A percentile compares a stretch with the other conserved stretches of the same genome.
Conservation (phyloP, 2,797 vertebrate genomes). For the Bovichtus diacanthus region DNA sequence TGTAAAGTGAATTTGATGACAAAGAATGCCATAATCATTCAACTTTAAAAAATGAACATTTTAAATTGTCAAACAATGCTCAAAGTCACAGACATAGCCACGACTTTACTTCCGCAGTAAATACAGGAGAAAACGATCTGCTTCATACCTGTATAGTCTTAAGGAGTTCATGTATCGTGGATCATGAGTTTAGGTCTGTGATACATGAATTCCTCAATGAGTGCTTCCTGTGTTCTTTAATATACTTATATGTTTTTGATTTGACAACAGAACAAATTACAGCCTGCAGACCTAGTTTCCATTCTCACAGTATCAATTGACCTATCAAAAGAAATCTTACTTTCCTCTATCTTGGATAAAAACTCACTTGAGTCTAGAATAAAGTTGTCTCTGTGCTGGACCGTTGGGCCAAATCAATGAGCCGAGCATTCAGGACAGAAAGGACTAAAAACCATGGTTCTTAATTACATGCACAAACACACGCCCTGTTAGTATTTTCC, state of each 20-base stretch:
- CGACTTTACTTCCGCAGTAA: not conserved
- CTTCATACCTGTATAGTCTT: not conserved
- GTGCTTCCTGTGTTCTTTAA: not conserved
- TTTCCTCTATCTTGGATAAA: slow-evolving; percentile 8
- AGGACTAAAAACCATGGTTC: slow-evolving; percentile 67
- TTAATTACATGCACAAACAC: slow-evolving; percentile 76
- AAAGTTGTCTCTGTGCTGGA: slow-evolving; percentile 44
- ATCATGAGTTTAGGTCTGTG: not conserved
- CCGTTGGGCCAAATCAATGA: slow-evolving; percentile 56
- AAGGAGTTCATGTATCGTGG: not conserved
- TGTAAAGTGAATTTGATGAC: too few relatives aligned
- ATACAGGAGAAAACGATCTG: not conserved
- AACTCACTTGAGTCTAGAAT: slow-evolving; percentile 21
- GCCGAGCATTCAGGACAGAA: slow-evolving; percentile 54
- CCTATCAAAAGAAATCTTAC: not conserved
- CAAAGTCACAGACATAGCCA: not conserved
- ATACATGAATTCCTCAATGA: not conserved
- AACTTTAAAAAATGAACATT: not conserved
- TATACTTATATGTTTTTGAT: not conserved
- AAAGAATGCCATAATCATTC: not conserved
- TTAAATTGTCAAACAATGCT: not conserved
- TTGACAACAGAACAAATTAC: not conserved
- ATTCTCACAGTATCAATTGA: not conserved
- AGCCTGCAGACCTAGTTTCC: not conserved
- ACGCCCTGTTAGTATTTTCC: slow-evolving; percentile 70